These are phyloP conservation scores for Chrysaora quinquecirrha DNA, from an alignment of 30 jellyfish, hydroid and myxozoan species.

Conservation along the genomic window DNA sequence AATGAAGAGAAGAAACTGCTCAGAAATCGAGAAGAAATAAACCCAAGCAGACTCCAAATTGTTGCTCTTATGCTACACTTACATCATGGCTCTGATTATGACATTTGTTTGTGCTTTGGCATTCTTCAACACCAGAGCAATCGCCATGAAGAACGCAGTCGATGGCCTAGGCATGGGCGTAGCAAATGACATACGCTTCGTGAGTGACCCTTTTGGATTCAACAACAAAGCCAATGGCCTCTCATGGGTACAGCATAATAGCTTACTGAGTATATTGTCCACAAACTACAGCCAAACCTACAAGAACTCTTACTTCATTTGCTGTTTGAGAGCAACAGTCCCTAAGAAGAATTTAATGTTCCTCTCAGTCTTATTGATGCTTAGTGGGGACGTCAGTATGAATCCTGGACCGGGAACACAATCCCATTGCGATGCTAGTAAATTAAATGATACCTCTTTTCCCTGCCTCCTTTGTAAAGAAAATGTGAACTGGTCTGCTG, in stretches of 20 bases:
- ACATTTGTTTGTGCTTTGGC: constrained; percentile 1
- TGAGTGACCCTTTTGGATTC: neutral
- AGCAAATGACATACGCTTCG: neutral
- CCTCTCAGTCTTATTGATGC: neutral
- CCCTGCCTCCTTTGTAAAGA: constrained; percentile 4
- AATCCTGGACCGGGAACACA: neutral
- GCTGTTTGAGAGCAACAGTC: neutral
- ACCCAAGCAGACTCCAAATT: neutral
- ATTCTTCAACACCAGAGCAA: neutral
- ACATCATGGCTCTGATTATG: neutral
- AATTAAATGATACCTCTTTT: neutral
- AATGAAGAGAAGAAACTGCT: too few species aligned
- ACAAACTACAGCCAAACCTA: neutral
- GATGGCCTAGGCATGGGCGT: constrained; percentile 5
- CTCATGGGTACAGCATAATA: neutral
- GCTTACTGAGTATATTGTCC: neutral
- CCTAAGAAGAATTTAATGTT: neutral
- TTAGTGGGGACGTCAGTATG: neutral
- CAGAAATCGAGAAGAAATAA: neutral
- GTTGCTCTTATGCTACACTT: neutral
- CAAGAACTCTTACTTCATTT: neutral
- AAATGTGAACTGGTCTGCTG: constrained; percentile 17
- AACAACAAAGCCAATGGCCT: neutral
- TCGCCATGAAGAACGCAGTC: neutral
- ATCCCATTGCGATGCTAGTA: neutral